A percentile compares a stretch with the other conserved stretches of the same genome.
Conservation (phyloP, 2,888 invertebrate species). For the Amiota mariae region DNA sequence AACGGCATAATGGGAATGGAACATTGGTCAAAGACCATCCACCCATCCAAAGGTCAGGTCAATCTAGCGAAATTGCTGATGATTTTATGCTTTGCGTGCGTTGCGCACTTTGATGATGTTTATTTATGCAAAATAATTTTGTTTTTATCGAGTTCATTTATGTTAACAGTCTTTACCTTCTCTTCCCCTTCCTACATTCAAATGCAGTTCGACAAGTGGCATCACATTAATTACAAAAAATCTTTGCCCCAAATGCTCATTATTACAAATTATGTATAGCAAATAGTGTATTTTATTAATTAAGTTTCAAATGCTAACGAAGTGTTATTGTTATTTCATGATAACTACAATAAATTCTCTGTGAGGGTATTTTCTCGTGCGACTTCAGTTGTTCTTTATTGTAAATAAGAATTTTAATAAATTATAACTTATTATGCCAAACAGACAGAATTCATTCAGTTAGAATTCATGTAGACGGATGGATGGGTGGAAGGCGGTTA, state of each 20-base stretch:
- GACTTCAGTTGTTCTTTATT: slow-evolving; percentile 25
- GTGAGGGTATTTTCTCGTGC: not conserved
- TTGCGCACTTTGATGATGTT: not conserved
- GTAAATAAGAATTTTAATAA: slow-evolving; percentile 64
- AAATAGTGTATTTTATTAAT: slow-evolving; percentile 51
- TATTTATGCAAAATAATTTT: slow-evolving; percentile 12
- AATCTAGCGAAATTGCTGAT: not conserved
- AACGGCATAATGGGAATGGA: not conserved
- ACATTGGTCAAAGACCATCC: slow-evolving; percentile 7
- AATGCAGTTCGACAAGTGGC: slow-evolving; percentile 19
- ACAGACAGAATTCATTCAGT: slow-evolving; percentile 33
- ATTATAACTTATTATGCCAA: slow-evolving; percentile 57
- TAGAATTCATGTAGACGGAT: no score
- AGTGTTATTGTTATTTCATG: slow-evolving; percentile 47
- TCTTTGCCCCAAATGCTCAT: slow-evolving; percentile 36
- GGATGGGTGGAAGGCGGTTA: no score
- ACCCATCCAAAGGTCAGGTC: not conserved
- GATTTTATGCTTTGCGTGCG: not conserved
- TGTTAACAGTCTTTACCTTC: not conserved
- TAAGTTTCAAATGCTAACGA: slow-evolving; percentile 60
- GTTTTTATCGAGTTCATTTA: not conserved
- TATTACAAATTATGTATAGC: slow-evolving; percentile 41
- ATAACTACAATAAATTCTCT: not conserved
- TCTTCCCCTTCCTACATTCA: not conserved
- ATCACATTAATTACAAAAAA: slow-evolving; percentile 28